phyloP scores from a whole-genome alignment of 2,113 vertebrate genomes.

The Marmota monax region DNA sequence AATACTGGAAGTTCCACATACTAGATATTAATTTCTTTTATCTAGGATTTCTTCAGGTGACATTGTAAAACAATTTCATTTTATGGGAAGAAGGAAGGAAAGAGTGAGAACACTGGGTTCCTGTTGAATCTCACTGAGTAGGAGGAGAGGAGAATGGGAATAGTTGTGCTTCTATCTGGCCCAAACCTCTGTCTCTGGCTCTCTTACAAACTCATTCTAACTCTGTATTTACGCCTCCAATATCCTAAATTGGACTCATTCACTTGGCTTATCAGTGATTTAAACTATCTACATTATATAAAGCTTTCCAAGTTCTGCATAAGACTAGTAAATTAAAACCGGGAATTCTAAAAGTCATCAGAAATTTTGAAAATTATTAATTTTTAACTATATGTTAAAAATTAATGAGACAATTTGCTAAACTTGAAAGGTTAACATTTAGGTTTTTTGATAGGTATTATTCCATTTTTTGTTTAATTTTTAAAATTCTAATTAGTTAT shows the following conservation, averaged over 20 bases:
- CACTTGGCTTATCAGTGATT: neutral
- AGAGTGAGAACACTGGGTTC: neutral
- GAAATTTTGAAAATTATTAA: neutral
- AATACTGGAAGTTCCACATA: neutral
- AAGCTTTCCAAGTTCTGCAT: neutral
- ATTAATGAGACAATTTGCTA: neutral
- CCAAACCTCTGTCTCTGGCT: neutral
- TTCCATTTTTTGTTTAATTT: too few species aligned
- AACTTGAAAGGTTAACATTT: neutral
- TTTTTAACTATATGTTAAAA: neutral
- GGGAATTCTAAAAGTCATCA: neutral
- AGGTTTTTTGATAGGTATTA: neutral
- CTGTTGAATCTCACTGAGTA: neutral
- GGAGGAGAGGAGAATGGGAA: neutral
- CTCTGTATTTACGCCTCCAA: neutral
- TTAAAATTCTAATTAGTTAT: too few species aligned
- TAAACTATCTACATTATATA: neutral
- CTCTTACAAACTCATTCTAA: neutral
- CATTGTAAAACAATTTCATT: neutral
- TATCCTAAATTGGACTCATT: neutral
- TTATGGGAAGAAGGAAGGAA: neutral
- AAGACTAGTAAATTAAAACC: neutral
- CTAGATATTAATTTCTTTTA: slow-evolving; percentile 39
- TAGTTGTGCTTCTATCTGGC: neutral
- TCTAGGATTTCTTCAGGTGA: neutral